These are phyloP conservation scores for Drosophila nebulosa DNA, from an alignment of 1,140 invertebrate genomes.

Conservation along the genomic window DNA sequence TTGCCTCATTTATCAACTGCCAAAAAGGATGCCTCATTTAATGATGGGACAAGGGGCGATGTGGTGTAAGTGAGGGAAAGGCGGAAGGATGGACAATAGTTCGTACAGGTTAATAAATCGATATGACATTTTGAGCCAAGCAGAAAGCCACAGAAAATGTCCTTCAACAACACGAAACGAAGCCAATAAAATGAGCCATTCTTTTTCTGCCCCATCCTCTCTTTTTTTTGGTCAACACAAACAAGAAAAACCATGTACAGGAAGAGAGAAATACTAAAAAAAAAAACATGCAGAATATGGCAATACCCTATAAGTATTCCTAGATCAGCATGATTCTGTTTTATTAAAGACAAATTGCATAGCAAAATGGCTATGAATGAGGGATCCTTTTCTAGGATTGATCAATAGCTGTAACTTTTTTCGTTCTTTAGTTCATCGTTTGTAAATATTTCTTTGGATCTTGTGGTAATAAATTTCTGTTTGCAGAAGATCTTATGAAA, in stretches of 20 bases:
- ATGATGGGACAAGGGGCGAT: not conserved
- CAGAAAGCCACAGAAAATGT: conserved; percentile 36
- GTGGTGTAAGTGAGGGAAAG: not conserved
- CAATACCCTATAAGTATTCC: not conserved
- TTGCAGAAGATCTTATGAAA: too few species aligned
- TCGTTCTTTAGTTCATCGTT: too few species aligned
- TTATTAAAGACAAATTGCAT: too few species aligned
- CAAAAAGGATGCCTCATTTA: not conserved
- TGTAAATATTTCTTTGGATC: too few species aligned
- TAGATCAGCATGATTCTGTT: too few species aligned
- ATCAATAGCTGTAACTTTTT: too few species aligned
- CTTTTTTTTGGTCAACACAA: conserved; percentile 8
- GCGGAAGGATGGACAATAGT: conserved; percentile 61
- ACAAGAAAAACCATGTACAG: conserved; percentile 26
- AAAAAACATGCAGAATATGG: not conserved
- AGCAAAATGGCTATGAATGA: too few species aligned
- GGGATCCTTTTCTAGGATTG: too few species aligned
- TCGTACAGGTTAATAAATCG: conserved; percentile 79
- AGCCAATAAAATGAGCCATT: conserved; percentile 70
- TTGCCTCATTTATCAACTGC: conserved; percentile 67
- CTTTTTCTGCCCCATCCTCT: conserved; percentile 2
- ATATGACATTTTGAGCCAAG: conserved; percentile 68
- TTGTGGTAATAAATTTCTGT: too few species aligned
- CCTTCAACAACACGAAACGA: conserved; percentile 27
- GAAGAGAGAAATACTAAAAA: conserved; percentile 16